These are phyloP conservation scores for Escarpia spicata DNA, from an alignment of 2,888 invertebrate genomes.

Conservation along the genomic window DNA sequence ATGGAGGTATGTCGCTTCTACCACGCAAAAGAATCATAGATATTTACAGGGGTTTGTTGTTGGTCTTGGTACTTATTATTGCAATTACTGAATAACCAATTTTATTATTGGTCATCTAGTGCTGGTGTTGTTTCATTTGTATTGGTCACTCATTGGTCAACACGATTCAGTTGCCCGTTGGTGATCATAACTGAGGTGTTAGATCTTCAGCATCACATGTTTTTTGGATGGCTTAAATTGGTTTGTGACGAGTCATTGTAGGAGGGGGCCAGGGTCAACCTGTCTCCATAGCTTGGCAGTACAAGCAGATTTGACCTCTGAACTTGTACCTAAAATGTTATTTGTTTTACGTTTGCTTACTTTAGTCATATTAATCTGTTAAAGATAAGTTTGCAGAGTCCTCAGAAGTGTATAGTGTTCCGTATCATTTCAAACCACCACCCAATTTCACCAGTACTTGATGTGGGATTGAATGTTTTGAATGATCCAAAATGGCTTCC, in stretches of 20 bases:
- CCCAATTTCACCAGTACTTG: too few relatives aligned
- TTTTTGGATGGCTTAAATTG: background rate
- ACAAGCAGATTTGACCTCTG: background rate
- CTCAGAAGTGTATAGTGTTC: too few relatives aligned
- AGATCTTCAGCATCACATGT: background rate
- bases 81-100: background rate
- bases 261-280: background rate
- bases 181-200: background rate
- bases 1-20: too few relatives aligned
- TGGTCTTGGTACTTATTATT: background rate
- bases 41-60: background rate
- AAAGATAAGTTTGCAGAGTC: too few relatives aligned
- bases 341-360: background rate
- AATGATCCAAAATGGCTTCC: too few relatives aligned
- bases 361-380: background rate
- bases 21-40: background rate
- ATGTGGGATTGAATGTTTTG: too few relatives aligned
- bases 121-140: background rate
- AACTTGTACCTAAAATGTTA: background rate
- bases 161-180: background rate
- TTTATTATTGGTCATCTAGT: background rate
- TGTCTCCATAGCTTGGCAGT: background rate
- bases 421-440: too few relatives aligned
- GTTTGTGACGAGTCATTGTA: background rate
- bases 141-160: background rate